These are phyloP conservation scores for Antidorcas marsupialis DNA, from an alignment of 2,113 vertebrate species.

Conservation along the genomic window DNA sequence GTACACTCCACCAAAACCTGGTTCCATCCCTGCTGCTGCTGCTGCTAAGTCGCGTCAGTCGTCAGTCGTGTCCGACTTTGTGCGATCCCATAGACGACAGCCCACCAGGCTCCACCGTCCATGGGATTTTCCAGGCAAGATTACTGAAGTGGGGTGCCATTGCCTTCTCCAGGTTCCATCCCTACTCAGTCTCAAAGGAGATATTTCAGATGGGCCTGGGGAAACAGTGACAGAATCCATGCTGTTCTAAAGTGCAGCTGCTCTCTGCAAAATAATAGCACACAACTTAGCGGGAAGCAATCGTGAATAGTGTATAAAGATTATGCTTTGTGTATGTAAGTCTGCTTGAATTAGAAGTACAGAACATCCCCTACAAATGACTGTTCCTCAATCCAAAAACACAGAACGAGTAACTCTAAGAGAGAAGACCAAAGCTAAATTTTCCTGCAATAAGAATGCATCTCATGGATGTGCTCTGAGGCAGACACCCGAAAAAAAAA, in stretches of 20 bases:
- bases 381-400: slow-evolving; percentile 2
- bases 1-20: background rate
- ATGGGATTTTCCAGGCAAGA: too few species aligned
- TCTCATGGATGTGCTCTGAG: slow-evolving; percentile 5
- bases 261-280: background rate
- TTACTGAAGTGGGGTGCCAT: too few species aligned
- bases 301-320: background rate
- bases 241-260: background rate
- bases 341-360: slow-evolving; percentile 27
- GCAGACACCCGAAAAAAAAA: background rate
- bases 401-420: background rate
- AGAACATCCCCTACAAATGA: background rate
- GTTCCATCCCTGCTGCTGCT: background rate
- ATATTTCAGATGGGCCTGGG: background rate
- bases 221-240: background rate
- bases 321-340: background rate
- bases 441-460: slow-evolving; percentile 10
- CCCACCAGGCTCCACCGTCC: too few species aligned
- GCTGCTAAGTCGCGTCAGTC: too few species aligned
- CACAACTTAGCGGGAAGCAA: background rate
- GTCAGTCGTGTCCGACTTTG: too few species aligned
- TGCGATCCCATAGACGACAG: too few species aligned
- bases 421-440: slow-evolving; percentile 29
- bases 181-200: background rate
- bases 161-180: background rate